Evolutionary conservation across 30 jellyfish, hydroid and myxozoan species (phyloP).

Genomic region (Turritopsis rubra): DNA sequence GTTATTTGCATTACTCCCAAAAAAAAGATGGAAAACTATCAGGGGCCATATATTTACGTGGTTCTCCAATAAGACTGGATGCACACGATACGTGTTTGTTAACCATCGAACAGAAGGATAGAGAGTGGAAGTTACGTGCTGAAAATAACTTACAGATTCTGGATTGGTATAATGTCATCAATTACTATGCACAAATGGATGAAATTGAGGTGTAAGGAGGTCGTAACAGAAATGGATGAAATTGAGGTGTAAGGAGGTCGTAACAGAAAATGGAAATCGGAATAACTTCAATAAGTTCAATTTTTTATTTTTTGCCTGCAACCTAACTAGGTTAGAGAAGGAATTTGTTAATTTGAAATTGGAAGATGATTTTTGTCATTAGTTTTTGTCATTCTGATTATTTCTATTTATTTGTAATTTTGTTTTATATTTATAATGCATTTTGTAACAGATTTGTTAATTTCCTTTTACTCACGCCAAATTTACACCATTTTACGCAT

Average conservation of each 20-base stretch:
- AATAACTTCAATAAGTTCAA: too few relatives aligned
- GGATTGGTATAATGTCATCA: constrained; percentile 63
- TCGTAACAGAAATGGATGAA: neutral
- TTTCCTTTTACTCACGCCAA: too few relatives aligned
- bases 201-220: neutral
- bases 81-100: constrained; percentile 40
- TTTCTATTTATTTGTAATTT: neutral
- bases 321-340: too few relatives aligned
- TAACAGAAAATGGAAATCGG: too few relatives aligned
- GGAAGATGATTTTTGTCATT: neutral
- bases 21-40: constrained; percentile 63
- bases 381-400: neutral
- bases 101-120: constrained; percentile 51
- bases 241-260: neutral
- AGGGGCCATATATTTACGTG: constrained; percentile 73
- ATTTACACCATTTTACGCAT: too few relatives aligned
- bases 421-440: neutral
- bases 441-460: neutral
- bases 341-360: neutral
- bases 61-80: constrained; percentile 69
- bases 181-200: constrained; percentile 44
- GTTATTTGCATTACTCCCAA: constrained; percentile 63
- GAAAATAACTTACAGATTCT: constrained; percentile 44
- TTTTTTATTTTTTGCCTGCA: too few relatives aligned
- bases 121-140: constrained; percentile 74